A percentile compares a stretch with the other conserved stretches of the same genome.
Evolutionary conservation across 2,797 vertebrate genomes (phyloP).

Genomic region (Geotrypetes seraphini): DNA sequence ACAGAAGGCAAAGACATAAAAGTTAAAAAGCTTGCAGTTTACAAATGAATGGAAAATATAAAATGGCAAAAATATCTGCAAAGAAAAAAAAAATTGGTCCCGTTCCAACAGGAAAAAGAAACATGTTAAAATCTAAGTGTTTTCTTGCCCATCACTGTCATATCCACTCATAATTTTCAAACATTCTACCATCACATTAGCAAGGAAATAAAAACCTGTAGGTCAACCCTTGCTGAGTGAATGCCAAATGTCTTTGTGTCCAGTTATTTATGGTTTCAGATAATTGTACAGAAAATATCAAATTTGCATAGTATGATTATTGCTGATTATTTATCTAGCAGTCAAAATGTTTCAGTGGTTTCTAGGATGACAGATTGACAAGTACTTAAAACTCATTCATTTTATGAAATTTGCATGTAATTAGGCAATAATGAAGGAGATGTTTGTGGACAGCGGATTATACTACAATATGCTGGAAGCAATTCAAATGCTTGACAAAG

Average conservation of each 20-base stretch:
- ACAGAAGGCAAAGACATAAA: too few relatives aligned
- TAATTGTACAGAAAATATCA: slow-evolving; percentile 98
- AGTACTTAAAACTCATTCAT: slow-evolving; percentile 99
- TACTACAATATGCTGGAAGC: slow-evolving; percentile 66
- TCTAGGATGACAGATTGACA: slow-evolving; percentile 94
- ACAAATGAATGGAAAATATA: too few relatives aligned
- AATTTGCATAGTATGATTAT: slow-evolving; percentile 99
- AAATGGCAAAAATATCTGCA: too few relatives aligned
- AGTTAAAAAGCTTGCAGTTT: too few relatives aligned
- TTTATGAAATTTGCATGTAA: slow-evolving; percentile 98
- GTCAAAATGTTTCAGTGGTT: slow-evolving; percentile 96
- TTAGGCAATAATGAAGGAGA: slow-evolving; percentile 93
- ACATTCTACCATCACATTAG: too few relatives aligned
- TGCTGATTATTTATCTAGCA: slow-evolving; percentile 98
- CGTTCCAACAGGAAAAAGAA: too few relatives aligned
- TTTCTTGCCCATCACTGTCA: too few relatives aligned
- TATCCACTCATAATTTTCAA: too few relatives aligned
- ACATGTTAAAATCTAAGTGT: too few relatives aligned
- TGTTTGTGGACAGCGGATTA: slow-evolving; percentile 87
- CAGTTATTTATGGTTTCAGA: slow-evolving; percentile 87
- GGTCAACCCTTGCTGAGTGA: slow-evolving; percentile 71
- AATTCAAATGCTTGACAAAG: slow-evolving; percentile 67
- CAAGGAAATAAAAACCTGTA: slow-evolving; percentile 41
- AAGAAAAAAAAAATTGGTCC: too few relatives aligned
- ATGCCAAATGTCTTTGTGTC: slow-evolving; percentile 96